Conservation (phyloP, 2,888 invertebrate genomes). For the Epinotia demarniana region DNA sequence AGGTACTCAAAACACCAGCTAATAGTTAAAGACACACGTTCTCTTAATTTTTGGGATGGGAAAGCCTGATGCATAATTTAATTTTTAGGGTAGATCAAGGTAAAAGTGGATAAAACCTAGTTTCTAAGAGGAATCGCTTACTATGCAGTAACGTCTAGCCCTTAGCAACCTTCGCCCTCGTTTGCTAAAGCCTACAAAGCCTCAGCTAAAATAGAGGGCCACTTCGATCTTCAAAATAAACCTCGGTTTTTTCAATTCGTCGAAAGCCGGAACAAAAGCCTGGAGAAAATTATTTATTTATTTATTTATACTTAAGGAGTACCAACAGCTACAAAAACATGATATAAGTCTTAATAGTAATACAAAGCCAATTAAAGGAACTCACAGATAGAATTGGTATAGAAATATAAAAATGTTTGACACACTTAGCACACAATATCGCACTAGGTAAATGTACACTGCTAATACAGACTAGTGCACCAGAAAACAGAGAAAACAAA, state of each 20-base stretch:
- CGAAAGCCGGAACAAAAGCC: constrained; percentile 38
- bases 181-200: constrained; percentile 6
- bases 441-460: too few relatives aligned
- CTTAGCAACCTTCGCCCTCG: constrained; percentile 7
- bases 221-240: constrained; percentile 42
- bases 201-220: constrained; percentile 35
- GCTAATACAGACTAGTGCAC: too few relatives aligned
- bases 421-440: too few relatives aligned
- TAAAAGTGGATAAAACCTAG: background rate
- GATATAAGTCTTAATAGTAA: too few relatives aligned
- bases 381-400: too few relatives aligned
- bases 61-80: background rate
- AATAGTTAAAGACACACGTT: background rate
- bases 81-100: too few relatives aligned
- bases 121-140: background rate
- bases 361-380: too few relatives aligned
- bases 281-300: constrained; percentile 56
- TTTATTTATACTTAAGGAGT: too few relatives aligned
- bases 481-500: too few relatives aligned
- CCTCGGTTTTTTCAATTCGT: constrained; percentile 43
- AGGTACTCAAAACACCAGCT: background rate
- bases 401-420: too few relatives aligned
- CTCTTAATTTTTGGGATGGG: background rate
- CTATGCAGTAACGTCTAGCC: background rate
- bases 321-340: too few relatives aligned